A percentile compares a stretch with the other conserved stretches of the same genome.
These are phyloP conservation scores for Tachuris rubrigastra DNA, from an alignment of 2,113 vertebrate genomes.

Conservation along the genomic window DNA sequence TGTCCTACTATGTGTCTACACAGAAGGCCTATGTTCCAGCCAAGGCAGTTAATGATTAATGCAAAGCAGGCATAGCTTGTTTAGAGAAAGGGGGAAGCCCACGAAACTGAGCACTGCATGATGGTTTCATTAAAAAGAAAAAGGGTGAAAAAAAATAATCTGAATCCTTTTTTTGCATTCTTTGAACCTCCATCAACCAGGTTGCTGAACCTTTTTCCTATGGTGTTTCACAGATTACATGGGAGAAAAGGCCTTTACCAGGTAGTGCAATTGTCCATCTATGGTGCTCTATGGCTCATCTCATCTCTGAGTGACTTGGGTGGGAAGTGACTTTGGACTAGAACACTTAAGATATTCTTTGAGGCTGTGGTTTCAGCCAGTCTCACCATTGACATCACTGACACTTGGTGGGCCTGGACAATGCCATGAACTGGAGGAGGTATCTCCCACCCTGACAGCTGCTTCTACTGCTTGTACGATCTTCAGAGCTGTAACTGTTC, in stretches of 20 bases:
- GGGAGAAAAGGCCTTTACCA: not conserved
- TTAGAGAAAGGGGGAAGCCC: not conserved
- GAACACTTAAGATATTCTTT: not conserved
- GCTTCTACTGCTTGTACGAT: not conserved
- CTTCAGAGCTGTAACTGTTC: not conserved
- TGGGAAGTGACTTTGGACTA: not conserved
- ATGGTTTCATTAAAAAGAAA: not conserved
- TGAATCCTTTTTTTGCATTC: not conserved
- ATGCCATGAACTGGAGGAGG: fast-evolving
- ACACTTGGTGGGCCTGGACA: not conserved
- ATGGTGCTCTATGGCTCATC: not conserved
- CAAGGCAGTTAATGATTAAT: slow-evolving; percentile 35
- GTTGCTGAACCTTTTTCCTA: not conserved
- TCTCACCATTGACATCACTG: not conserved
- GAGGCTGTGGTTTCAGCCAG: not conserved
- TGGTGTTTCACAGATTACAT: not conserved
- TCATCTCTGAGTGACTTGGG: not conserved
- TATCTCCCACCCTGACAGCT: not conserved
- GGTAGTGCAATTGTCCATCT: not conserved
- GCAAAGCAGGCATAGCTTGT: not conserved
- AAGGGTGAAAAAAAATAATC: not conserved
- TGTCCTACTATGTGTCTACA: not conserved
- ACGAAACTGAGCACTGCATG: not conserved
- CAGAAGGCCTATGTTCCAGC: not conserved
- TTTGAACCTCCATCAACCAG: not conserved